Base-by-base conservation (phyloP, 2,113 vertebrate species). In the Lichenostomus cassidix region DNA sequence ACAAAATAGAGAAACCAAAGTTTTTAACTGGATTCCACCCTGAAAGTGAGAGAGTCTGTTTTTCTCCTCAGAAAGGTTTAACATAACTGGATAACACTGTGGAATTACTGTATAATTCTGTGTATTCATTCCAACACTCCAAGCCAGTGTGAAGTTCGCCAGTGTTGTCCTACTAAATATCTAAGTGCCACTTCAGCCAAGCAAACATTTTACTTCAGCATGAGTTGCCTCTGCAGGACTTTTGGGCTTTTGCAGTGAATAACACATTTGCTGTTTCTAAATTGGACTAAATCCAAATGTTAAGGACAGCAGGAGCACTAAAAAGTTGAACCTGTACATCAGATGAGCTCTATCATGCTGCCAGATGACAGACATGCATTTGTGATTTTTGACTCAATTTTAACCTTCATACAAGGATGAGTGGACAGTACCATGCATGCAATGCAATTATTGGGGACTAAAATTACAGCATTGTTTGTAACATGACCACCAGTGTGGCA, bases 91-190 rank as follows among this genome's bases (percentile, higher is more conserved):
- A 12, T 12, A 65, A 15, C 12, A 15, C 0, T 19, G 19, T 22
- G 27, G 49, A 76, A 83, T 52, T 39, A 50, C 28, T 6, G 12
- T 25, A 19, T 15, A n/a, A 62, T 44, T 76, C 37, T 22, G 23
- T 53, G 22, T 35, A 59, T 91, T 91, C 29, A 6, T 82, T 71
- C 19, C 37, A 76, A 29, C 58, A 13, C 77, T 90, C 86, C 47
- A 33, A 94, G 58, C 64, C 78, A 93, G 71, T n/a, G 24, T 84
- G 59, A 89, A 62, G 71, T 74, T 49, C 96, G 78, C 62, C 10
- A 8, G 3, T 23, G 11, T 19, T 68, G 31, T n/a, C 37, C 55
- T 35, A 19, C n/a, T 39, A 35, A 58, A 63, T 5, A 4, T 10
- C 3, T 21, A 50, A 83, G 37, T 25, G 24, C 59, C 23, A n/a